Evolutionary conservation across 2,113 vertebrate species (phyloP).

Genomic region (Psittacus erithacus): DNA sequence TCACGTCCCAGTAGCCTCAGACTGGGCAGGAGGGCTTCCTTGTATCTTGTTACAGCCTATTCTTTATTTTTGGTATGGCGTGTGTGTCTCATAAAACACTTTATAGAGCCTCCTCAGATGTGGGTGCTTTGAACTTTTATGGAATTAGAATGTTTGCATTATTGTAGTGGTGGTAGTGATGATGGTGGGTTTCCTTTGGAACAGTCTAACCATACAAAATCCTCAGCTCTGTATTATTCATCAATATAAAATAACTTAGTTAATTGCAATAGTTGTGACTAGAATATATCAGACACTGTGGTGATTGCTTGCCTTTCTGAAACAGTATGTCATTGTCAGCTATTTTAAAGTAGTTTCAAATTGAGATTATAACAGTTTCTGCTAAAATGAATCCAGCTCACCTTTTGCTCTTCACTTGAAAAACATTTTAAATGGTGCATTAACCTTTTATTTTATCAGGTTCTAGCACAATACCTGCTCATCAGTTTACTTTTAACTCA

Average conservation of each 20-base stretch:
- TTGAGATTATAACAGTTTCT: not conserved
- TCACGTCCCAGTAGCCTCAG: not conserved
- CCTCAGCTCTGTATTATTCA: not conserved
- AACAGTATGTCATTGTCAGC: not conserved
- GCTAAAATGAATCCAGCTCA: not conserved
- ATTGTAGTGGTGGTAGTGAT: constrained; percentile 10
- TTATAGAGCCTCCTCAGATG: constrained; percentile 24
- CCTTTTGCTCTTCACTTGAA: not conserved
- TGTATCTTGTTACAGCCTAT: constrained; percentile 58
- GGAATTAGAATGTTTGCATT: not conserved
- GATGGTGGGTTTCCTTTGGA: constrained; percentile 1
- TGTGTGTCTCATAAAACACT: constrained; percentile 51
- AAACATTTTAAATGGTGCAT: not conserved
- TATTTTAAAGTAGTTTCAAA: not conserved
- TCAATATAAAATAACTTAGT: not conserved
- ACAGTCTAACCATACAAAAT: not conserved
- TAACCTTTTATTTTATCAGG: not conserved
- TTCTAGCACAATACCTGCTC: not conserved
- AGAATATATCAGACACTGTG: not conserved
- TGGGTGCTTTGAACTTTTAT: constrained; percentile 53
- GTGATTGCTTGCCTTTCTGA: not conserved
- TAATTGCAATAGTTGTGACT: not conserved
- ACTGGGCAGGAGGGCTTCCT: constrained; percentile 37
- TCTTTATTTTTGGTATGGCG: constrained; percentile 54
- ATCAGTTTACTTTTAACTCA: not conserved